Evolutionary conservation across 2,888 invertebrate genomes (phyloP), one percentile per base, ranked within the genome.

Genomic region (Tenthredo livida): DNA sequence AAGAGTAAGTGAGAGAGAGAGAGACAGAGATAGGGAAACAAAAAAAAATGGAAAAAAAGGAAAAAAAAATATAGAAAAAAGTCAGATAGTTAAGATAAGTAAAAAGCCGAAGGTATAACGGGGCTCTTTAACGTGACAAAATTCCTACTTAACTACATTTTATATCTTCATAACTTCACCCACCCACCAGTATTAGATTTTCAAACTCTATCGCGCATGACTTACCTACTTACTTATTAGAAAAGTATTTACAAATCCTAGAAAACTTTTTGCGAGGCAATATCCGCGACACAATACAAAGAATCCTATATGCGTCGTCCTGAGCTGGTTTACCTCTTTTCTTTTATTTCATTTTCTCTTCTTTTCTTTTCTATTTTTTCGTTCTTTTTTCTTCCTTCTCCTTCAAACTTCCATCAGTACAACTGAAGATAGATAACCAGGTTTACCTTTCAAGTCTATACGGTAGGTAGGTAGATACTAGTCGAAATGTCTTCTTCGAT

Each of bases 341-440:
- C 33, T 25, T 6, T 21, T 40, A 9, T 72, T 40, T 4, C 43
- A 21, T 12, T 4, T 73, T 7, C 0, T 43, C n/a, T 21, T 73
- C 25, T 43, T n/a, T 40, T 7, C n/a, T n/a, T 43, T n/a, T n/a
- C n/a, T n/a, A n/a, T n/a, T n/a, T n/a, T n/a, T n/a, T n/a, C n/a
- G n/a, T n/a, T n/a, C n/a, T n/a, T n/a, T n/a, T 2, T 17, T 33
- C 2, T 9, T 33, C 15, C 5, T 50, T 50, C 4, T 50, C 5
- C 6, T 6, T 21, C 12, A 43, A 43, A 73, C n/a, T 21, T 73
- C 73, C 73, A 73, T 73, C 73, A 43, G 73, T 73, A 21, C 43
- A 73, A 73, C 21, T 73, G 43, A 21, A 73, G 73, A 43, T 9
- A 21, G 73, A 73, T 73, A 73, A 73, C 40, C 43, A 43, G 73